Evolutionary conservation across 2,797 vertebrate species (phyloP), one percentile per base, ranked within the genome.

Genomic region (Carduelis carduelis): DNA sequence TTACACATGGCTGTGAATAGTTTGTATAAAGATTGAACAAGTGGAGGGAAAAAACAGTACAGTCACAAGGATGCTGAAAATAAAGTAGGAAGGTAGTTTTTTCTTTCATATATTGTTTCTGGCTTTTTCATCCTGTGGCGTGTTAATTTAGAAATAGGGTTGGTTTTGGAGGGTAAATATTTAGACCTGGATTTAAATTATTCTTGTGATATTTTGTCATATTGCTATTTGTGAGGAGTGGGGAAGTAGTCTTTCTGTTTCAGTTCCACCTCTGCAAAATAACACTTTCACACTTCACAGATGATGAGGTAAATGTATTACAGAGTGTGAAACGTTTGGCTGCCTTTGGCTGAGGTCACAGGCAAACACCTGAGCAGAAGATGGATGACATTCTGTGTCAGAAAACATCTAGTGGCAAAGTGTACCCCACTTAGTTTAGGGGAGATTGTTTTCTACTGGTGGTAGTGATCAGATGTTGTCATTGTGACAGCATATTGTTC

Each of bases 331-430:
- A 90, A 68, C 53, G 53, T 37, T 93, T 78, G 28, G 18, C 64
- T 90, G 78, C 49, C n/a, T 87, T 87, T 79, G n/a, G 20, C 28
- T 61, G 82, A 90, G 83, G 71, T 87, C 71, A 74, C 56, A 68
- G 53, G 12, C 50, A 85, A 87, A 76, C 37, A 80, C 43, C 76
- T 81, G 68, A 74, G 35, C 39, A 92, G 44, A 24, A 84, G 28
- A 53, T 0, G 1, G 34, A 24, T 57, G 35, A 15, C 1, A 4
- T n/a, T 84, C 69, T 70, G 6, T 76, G 35, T 56, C 70, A 68
- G 35, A 64, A 27, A 64, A 46, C 4, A 28, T 89, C 24, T 39
- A 41, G 14, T 1, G 1, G 37, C 60, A 64, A 83, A 70, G 34
- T 4, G 2, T 11, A 43, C 9, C 8, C 24, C 15, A 56, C 0